Evolutionary conservation across 2,113 vertebrate species (phyloP).

Genomic region (Osmerus eperlanus): DNA sequence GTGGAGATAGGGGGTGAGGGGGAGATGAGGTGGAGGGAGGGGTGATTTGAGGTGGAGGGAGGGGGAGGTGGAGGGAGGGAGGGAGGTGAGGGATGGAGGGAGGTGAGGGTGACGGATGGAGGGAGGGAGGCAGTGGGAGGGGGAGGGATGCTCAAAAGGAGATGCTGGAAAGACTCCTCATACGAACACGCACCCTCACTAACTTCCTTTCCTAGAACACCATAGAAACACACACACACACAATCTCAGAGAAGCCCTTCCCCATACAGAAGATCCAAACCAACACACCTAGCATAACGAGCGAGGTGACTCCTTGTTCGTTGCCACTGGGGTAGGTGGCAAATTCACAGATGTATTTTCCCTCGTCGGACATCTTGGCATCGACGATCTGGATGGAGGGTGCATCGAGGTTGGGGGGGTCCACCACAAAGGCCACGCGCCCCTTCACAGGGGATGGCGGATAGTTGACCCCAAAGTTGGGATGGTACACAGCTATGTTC

Average conservation of each 20-base stretch:
- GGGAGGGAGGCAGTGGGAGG: no score
- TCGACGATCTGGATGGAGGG: conserved; percentile 74
- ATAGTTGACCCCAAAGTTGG: conserved; percentile 67
- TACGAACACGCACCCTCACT: no score
- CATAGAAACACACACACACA: no score
- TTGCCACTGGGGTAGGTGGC: conserved; percentile 83
- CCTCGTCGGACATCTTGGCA: conserved; percentile 72
- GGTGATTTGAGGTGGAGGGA: no score
- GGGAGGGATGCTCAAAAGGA: no score
- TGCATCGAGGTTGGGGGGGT: no score
- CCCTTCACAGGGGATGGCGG: conserved; percentile 57
- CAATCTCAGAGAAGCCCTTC: no score
- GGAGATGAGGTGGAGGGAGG: no score
- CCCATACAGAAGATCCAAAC: neutral
- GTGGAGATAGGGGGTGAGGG: no score
- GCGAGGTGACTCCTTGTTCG: conserved; percentile 71
- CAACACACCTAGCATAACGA: conserved; percentile 70
- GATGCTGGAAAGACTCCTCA: conserved; percentile 10
- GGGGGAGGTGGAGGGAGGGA: no score
- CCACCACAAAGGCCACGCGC: conserved; percentile 63
- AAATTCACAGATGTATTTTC: conserved; percentile 82
- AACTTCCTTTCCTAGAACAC: no score
- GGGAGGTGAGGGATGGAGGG: no score
- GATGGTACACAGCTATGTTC: conserved; percentile 82
- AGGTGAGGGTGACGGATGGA: neutral